phyloP scores from a whole-genome alignment of 2,888 invertebrate species.

The Tanytarsus gracilentus region DNA sequence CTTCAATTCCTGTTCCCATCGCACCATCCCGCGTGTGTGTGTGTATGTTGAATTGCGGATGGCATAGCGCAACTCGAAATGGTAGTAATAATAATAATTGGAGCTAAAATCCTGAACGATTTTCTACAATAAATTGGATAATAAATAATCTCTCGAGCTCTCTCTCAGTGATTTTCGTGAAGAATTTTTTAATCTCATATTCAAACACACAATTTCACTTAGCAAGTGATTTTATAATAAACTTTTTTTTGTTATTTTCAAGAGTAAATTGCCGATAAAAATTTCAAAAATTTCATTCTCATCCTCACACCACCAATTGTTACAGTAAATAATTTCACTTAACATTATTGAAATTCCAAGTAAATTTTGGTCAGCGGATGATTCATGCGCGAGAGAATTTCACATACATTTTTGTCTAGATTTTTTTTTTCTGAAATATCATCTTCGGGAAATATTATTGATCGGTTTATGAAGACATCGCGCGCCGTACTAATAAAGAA shows the following conservation, averaged over 20 bases:
- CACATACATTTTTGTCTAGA: background rate
- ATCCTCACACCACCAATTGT: conserved; percentile 1
- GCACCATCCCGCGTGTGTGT: background rate
- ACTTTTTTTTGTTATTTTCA: background rate
- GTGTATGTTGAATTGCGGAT: too few species aligned
- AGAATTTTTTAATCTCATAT: background rate
- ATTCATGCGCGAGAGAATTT: background rate
- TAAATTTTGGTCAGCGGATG: background rate
- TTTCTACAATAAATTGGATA: conserved; percentile 23
- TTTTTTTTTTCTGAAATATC: background rate
- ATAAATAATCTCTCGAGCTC: conserved; percentile 16
- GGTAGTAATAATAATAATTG: conserved; percentile 12
- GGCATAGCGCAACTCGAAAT: too few species aligned
- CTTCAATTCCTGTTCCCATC: background rate
- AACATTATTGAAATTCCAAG: conserved; percentile 13
- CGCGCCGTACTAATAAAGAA: conserved; percentile 3
- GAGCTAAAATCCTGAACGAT: conserved; percentile 19
- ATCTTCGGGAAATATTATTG: conserved; percentile 1
- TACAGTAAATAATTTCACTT: background rate
- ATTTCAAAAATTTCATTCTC: conserved; percentile 15
- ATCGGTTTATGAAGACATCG: conserved; percentile 7
- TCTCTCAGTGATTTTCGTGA: background rate
- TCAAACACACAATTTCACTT: too few species aligned
- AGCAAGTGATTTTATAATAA: background rate
- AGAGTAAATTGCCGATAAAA: background rate